Percentiles rank a stretch among this genome's conserved stretches.
phyloP scores from a whole-genome alignment of 2,113 vertebrate genomes.

The Nothoprocta pentlandii region DNA sequence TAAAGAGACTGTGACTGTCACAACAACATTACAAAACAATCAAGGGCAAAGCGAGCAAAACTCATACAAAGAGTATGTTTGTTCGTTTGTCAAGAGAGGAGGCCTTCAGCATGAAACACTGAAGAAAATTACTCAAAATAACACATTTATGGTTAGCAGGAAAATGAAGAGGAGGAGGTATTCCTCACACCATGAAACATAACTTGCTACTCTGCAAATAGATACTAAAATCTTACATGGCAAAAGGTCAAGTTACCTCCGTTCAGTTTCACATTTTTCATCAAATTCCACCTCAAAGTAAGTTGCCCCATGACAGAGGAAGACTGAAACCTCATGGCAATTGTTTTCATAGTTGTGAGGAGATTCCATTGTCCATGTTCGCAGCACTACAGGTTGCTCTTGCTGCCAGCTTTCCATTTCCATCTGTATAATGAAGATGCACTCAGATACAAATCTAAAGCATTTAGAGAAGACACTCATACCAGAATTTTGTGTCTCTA shows the following conservation, averaged over 20 bases:
- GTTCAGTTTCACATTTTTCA: slow-evolving; percentile 95
- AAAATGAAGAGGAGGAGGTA: not conserved
- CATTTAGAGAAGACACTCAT: not conserved
- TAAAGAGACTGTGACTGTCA: not conserved
- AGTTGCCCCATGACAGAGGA: slow-evolving; percentile 92
- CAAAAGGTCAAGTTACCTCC: slow-evolving; percentile 81
- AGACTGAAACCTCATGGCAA: slow-evolving; percentile 91
- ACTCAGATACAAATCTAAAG: not conserved
- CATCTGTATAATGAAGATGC: slow-evolving; percentile 70
- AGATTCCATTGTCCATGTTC: slow-evolving; percentile 93
- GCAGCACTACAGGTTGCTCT: slow-evolving; percentile 91
- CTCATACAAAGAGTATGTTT: not conserved
- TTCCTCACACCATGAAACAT: not conserved
- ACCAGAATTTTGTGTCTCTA: not conserved
- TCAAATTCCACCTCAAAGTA: slow-evolving; percentile 98
- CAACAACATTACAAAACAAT: not conserved
- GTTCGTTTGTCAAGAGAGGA: not conserved
- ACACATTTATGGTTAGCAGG: not conserved
- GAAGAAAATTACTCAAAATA: not conserved
- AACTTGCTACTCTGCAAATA: not conserved
- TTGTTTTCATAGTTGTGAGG: slow-evolving; percentile 97
- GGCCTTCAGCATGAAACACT: not conserved
- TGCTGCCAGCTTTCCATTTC: slow-evolving; percentile 91
- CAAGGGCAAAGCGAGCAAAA: not conserved
- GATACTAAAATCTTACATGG: not conserved